phyloP scores from a whole-genome alignment of 1,140 invertebrate species.

The Leptopilina clavipes region DNA sequence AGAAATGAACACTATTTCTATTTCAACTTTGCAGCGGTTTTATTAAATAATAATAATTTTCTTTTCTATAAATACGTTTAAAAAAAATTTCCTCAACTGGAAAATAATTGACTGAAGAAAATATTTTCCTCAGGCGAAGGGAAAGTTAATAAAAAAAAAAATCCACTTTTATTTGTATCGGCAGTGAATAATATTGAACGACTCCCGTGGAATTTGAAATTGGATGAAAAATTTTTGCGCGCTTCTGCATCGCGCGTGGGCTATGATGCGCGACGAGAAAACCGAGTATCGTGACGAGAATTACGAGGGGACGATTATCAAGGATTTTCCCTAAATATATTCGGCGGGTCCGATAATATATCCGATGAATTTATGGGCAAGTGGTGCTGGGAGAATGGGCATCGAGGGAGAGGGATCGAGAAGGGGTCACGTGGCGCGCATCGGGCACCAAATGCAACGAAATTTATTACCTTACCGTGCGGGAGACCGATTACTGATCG shows the following conservation, averaged over 20 bases:
- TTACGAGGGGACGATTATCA: slow-evolving; percentile 55
- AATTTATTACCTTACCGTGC: slow-evolving; percentile 57
- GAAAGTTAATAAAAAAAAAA: neutral
- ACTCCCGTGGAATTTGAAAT: neutral
- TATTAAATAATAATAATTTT: too few species aligned
- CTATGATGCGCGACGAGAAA: slow-evolving; percentile 27
- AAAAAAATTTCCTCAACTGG: too few species aligned
- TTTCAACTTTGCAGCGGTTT: neutral
- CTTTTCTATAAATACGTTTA: too few species aligned
- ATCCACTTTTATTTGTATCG: neutral
- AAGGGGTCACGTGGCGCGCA: slow-evolving; percentile 56
- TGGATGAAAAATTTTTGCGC: neutral
- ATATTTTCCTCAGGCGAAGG: neutral
- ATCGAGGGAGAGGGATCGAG: slow-evolving; percentile 38
- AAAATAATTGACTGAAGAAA: too few species aligned
- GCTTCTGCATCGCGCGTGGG: neutral
- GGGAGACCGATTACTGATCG: slow-evolving; percentile 56
- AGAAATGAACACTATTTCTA: too few species aligned
- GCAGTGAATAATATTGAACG: neutral
- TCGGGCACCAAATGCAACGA: slow-evolving; percentile 50
- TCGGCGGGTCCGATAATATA: slow-evolving; percentile 53
- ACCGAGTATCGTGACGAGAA: slow-evolving; percentile 52
- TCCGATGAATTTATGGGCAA: slow-evolving; percentile 54
- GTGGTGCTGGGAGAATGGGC: slow-evolving; percentile 30
- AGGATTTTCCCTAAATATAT: slow-evolving; percentile 60